Base-by-base conservation (phyloP, 2,113 vertebrate species). In the Pelobates fuscus region DNA sequence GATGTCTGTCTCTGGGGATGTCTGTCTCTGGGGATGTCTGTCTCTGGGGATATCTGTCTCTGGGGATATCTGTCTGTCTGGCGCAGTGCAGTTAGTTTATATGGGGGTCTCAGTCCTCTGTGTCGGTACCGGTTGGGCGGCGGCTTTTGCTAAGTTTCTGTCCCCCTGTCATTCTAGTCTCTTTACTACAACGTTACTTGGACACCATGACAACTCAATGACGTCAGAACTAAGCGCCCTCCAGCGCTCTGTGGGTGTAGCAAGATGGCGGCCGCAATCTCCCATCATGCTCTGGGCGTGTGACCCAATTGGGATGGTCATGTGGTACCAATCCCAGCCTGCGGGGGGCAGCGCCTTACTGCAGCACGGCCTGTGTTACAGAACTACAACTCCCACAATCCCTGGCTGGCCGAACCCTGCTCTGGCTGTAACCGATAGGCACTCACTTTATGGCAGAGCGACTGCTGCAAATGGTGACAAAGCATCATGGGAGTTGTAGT, bases 181-280 rank as follows among this genome's bases (percentile, higher is more conserved):
- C n/a, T n/a, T n/a, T n/a, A n/a, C 12, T 49, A 5, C 37, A 20
- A 32, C 11, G 57, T 49, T 49, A 27, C 26, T 30, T 18, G 18
- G 69, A 59, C 26, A 29, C 69, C 18, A 1, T 23, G 69, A 32
- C 24, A 71, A 71, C 58, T 44, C n/a, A 5, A 5, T 61, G 14
- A 30, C 57, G 17, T 25, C 10, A 6, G 32, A 37, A 10, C 5
- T 6, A 37, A 10, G 32, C 32, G 32, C 14, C 44, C 25, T 4
- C 14, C 2, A 5, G 5, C 2, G 8, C 24, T 37, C n/a, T 54
- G 6, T 18, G 20, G 66, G 67, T 57, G 29, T 71, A 14, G 37
- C 37, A 61, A 46, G 20, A 61, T 43, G 69, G 69, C 68, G 7
- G 1, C 14, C 18, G 18, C 11, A 2, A 0, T 11, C 32, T 18